A percentile compares a stretch with the other conserved stretches of the same genome.
phyloP scores from a whole-genome alignment of 2,888 invertebrate genomes.

The Globia sparganii region DNA sequence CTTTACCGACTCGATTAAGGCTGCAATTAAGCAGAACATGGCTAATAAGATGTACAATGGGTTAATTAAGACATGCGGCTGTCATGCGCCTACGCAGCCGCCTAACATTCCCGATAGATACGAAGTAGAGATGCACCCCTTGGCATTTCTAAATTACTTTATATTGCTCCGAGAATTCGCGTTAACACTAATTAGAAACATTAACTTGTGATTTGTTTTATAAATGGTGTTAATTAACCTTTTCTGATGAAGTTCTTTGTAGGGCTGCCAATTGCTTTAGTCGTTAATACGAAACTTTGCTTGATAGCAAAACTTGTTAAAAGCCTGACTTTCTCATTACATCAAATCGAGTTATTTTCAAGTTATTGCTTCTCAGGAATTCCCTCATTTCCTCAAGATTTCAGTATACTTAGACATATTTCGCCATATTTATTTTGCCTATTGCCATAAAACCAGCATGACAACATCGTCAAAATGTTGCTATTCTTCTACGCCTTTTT shows the following conservation, averaged over 20 bases:
- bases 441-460: background rate
- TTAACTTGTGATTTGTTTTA: slow-evolving; percentile 39
- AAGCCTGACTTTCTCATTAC: background rate
- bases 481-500: background rate
- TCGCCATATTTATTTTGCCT: background rate
- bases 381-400: background rate
- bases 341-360: background rate
- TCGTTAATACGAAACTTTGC: background rate
- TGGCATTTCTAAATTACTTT: slow-evolving; percentile 56
- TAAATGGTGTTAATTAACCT: slow-evolving; percentile 15
- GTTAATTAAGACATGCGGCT: slow-evolving; percentile 82
- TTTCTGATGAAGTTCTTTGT: background rate
- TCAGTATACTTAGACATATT: background rate
- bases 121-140: slow-evolving; percentile 51
- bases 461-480: background rate
- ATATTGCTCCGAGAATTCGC: slow-evolving; percentile 29
- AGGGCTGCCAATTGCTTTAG: background rate
- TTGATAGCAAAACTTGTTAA: background rate
- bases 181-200: slow-evolving; percentile 43
- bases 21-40: slow-evolving; percentile 68
- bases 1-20: slow-evolving; percentile 72
- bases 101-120: slow-evolving; percentile 63
- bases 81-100: slow-evolving; percentile 74
- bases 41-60: slow-evolving; percentile 78
- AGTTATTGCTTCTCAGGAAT: background rate